These are phyloP conservation scores for Camponotus fellah DNA, from an alignment of 2,888 invertebrate genomes.

Conservation along the genomic window DNA sequence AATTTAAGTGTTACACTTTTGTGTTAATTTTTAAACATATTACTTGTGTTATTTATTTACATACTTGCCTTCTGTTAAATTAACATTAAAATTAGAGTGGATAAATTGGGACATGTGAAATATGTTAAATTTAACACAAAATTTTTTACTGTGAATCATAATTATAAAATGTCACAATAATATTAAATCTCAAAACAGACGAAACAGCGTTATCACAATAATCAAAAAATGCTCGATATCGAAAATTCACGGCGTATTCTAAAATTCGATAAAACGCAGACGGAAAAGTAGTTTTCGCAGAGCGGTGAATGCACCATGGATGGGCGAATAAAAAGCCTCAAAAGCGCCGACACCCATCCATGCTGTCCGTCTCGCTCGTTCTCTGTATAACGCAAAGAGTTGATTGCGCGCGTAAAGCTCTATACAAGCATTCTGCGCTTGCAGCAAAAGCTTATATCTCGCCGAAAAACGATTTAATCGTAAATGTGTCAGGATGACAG, in stretches of 20 bases:
- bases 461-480: slow-evolving; percentile 38
- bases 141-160: too few relatives aligned
- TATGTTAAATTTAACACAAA: too few relatives aligned
- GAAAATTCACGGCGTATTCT: neutral
- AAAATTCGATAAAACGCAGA: slow-evolving; percentile 23
- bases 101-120: too few relatives aligned
- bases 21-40: too few relatives aligned
- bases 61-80: too few relatives aligned
- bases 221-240: neutral
- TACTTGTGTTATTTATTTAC: too few relatives aligned
- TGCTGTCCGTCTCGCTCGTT: slow-evolving; percentile 24
- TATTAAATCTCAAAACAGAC: neutral
- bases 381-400: neutral
- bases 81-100: too few relatives aligned
- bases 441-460: slow-evolving; percentile 31
- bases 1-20: too few relatives aligned
- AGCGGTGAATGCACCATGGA: slow-evolving; percentile 7
- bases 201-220: neutral
- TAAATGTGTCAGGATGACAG: neutral
- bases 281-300: slow-evolving; percentile 31
- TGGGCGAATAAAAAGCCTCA: slow-evolving; percentile 36
- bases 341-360: slow-evolving; percentile 35
- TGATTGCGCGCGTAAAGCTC: slow-evolving; percentile 29
- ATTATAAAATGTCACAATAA: neutral
- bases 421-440: slow-evolving; percentile 16